Base-by-base conservation (phyloP, 2,888 invertebrate genomes). In the Leucophenga montana region DNA sequence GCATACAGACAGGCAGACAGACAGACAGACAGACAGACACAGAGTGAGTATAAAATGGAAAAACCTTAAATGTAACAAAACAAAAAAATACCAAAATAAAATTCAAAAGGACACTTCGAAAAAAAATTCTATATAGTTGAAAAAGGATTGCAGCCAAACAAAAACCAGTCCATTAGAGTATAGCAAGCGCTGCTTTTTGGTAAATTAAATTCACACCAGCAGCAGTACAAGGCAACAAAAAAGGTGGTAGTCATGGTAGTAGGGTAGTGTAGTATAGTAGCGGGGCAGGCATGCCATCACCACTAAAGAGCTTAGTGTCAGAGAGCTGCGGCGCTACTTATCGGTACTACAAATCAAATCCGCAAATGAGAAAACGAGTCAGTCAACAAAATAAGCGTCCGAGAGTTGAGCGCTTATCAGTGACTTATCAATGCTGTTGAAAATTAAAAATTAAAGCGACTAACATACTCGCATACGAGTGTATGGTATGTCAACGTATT, bases 151-250 rank as follows among this genome's bases (percentile, higher is more conserved):
- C 50, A 65, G 18, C n/a, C 50, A 50, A 50, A 50, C 50, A 50
- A 50, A 50, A 50, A 50, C 50, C 11, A n/a, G 16, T 18, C 50
- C 50, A n/a, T n/a, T 16, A 50, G 50, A 50, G 50, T 1, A 13
- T n/a, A 31, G 44, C 62, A 18, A 62, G 8, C 72, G 69, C 76
- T 54, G 56, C 82, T 82, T 77, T 80, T 78, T 82, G 82, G 72
- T 80, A 83, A 83, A 82, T 82, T 82, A 83, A 82, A 83, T 82
- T 82, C 82, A 83, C 82, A 82, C 82, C 77, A 74, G 46, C 61
- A 27, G 27, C 13, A 57, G 27, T 64, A 27, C 50, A 68, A 14
- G 53, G 80, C 18, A 82, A 74, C 78, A 27, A 14, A n/a, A 5
- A 83, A 76, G 83, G 82, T 77, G 64, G 69, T 27, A 4, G 27